phyloP scores from a whole-genome alignment of 2,113 vertebrate genomes.

The Dendropsophus ebraccatus region DNA sequence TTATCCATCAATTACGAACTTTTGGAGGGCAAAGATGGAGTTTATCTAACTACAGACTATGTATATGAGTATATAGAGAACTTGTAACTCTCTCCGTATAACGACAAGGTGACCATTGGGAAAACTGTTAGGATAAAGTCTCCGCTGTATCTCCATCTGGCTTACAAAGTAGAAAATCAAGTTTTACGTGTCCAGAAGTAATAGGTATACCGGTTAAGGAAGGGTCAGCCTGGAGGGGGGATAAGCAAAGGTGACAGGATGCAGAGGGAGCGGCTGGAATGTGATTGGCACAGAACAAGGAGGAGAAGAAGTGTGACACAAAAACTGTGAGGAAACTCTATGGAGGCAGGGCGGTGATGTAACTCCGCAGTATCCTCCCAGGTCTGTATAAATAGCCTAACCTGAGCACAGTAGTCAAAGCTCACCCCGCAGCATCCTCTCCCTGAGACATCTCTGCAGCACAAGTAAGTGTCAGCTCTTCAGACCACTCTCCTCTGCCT shows the following conservation, averaged over 20 bases:
- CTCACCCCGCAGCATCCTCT: background rate
- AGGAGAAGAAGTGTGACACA: background rate
- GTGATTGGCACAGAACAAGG: background rate
- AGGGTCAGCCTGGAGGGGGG: background rate
- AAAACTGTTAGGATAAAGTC: no score
- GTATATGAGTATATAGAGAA: no score
- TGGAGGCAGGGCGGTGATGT: background rate
- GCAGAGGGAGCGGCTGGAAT: background rate
- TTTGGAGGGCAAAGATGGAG: no score
- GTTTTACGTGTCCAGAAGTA: background rate
- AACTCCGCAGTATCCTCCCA: background rate
- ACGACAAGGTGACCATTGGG: no score
- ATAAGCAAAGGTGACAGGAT: background rate
- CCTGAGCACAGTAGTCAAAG: background rate
- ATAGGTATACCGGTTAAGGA: no score
- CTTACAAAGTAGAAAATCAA: constrained; percentile 1
- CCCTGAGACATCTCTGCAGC: background rate
- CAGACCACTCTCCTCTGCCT: background rate
- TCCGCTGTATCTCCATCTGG: background rate
- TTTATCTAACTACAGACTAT: no score
- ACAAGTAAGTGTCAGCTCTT: constrained; percentile 21
- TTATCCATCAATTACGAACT: no score
- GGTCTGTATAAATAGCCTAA: background rate
- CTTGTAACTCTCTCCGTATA: no score
- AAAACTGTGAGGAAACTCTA: background rate